Base-by-base conservation (phyloP, 2,113 vertebrate genomes). In the Phylloscopus whistleri region DNA sequence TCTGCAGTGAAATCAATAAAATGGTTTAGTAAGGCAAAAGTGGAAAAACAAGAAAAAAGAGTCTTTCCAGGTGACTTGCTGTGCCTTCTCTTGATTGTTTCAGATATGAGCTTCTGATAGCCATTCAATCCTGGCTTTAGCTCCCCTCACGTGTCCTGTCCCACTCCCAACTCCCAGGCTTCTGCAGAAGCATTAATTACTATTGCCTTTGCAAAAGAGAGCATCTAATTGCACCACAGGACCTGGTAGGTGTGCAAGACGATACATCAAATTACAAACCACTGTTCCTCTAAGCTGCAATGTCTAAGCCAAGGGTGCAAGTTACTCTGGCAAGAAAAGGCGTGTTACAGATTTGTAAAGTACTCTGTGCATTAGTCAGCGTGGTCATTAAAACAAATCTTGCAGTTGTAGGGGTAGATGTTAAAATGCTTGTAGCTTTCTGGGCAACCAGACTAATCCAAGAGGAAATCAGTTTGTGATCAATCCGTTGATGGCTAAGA, bases 1-100 rank as follows among this genome's bases (percentile, higher is more conserved):
- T 90, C 94, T 93, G n/a, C 48, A 79, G 31, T 51, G 68, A 92
- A 94, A 94, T 94, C 73, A 94, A 58, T 75, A 27, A 81, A 83
- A 95, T 88, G 14, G 8, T 73, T 95, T 80, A 81, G 64, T 76
- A 91, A 90, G 52, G 15, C 49, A 84, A 60, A 51, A 94, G 80
- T 63, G 35, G 83, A 80, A 86, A 95, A 93, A 62, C 75, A 67
- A 88, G 84, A 92, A 78, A 70, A 91, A 90, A 95, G 33, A 53
- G 72, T 88, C 51, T 93, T 91, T 93, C 87, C 75, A 69, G 86
- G 20, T 88, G 92, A 79, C 75, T 63, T 90, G 37, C 60, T 76
- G 10, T 73, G 51, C 75, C 9, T 44, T 78, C 10, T 70, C 43
- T 43, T 33, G 52, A 37, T 51, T 66, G 28, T 85, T 93, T 90